A percentile compares a stretch with the other conserved stretches of the same genome.
Conservation (phyloP, 2,113 vertebrate species). For the Nycticebus coucang region DNA sequence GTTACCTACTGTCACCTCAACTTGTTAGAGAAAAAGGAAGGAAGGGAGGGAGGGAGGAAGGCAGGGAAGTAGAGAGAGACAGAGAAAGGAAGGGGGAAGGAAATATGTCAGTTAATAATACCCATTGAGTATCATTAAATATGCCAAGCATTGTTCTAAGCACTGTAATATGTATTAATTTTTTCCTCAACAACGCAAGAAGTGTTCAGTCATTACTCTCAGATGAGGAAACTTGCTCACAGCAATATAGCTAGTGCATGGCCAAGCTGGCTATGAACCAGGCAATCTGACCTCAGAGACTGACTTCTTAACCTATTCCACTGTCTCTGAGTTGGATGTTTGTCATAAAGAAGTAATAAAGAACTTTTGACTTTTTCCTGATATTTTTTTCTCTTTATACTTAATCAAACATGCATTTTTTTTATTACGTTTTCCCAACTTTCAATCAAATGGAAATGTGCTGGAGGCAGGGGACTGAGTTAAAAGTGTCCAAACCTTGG, state of each 20-base stretch:
- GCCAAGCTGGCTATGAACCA: neutral
- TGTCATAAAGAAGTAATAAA: slow-evolving; percentile 11
- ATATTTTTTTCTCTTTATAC: neutral
- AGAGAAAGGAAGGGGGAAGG: too few relatives aligned
- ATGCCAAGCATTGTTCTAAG: neutral
- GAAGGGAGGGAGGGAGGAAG: too few relatives aligned
- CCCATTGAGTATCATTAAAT: slow-evolving; percentile 29
- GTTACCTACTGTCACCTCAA: slow-evolving; percentile 19
- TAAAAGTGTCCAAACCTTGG: slow-evolving; percentile 1
- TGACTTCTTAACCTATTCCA: neutral
- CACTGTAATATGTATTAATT: neutral
- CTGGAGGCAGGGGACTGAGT: neutral
- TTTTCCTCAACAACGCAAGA: slow-evolving; percentile 1
- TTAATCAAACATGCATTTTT: slow-evolving; percentile 29
- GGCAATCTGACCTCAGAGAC: neutral
- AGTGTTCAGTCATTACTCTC: neutral
- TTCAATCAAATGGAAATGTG: neutral
- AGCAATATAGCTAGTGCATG: neutral
- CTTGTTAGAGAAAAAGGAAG: neutral
- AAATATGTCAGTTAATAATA: neutral
- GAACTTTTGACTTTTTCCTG: neutral
- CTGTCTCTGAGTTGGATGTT: neutral
- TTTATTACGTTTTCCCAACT: neutral
- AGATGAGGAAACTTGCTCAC: slow-evolving; percentile 5
- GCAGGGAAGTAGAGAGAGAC: accelerated